Base-by-base conservation (phyloP, 2,797 vertebrate genomes). In the Enteromius unitaeniatus region DNA sequence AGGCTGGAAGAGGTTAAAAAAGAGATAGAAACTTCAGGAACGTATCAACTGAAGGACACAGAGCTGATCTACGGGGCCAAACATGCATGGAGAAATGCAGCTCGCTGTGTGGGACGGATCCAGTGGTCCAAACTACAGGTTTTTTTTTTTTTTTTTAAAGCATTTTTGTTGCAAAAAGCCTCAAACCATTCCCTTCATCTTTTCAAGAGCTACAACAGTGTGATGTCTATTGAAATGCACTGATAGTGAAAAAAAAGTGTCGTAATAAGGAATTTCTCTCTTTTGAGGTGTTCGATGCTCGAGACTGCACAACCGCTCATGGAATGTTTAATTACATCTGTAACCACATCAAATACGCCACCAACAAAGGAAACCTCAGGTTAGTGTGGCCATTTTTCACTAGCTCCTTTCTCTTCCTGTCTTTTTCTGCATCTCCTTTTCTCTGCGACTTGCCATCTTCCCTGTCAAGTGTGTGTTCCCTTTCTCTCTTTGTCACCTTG, bases 51-150 rank as follows among this genome's bases (percentile, higher is more conserved):
- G 84, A 97, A 96, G 86, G 98, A 99, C 92, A 99, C 96, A 0
- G 98, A 99, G 89, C 94, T 99, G 23, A 99, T 98, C 89, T 99
- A 99, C 0, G 98, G 98, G 0, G 98, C 98, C 86, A 99, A 99
- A 88, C 97, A 99, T 0, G 98, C 97, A 87, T 99, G 98, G 98
- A 93, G 98, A 65, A 99, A 99, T 0, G 98, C 98, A 0, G 93
- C 98, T 7, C 95, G 98, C 19, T 99, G 98, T 0, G 96, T 99
- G 0, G 98, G 98, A 77, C 95, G 98, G 89, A 99, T 99, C 89
- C 98, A 99, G 93, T 99, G 98, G 98, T 99, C 98, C 91, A 99
- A 99, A 90, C 94, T 99, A 76, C 98, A 99, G 97, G 98, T 98
- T 68, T 47, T 45, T 28, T 8, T 42, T 69, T 19, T 2, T 34